Evolutionary conservation across 2,888 invertebrate species (phyloP).

Genomic region (Sinotaia quadrata): DNA sequence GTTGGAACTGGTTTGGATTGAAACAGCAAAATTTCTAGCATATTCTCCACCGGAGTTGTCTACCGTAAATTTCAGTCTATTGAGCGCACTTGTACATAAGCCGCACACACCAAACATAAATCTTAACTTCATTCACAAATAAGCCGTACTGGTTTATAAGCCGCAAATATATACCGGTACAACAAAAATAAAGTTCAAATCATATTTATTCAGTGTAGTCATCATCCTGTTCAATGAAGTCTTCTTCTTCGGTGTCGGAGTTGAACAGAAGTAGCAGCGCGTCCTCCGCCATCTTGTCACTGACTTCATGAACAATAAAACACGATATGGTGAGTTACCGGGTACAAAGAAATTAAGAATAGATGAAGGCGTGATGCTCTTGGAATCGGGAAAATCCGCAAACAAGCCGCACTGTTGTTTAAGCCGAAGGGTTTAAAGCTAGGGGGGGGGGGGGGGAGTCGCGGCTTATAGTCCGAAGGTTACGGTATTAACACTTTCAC

Average conservation of each 20-base stretch:
- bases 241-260: conserved; percentile 7
- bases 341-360: not conserved
- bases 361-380: not conserved
- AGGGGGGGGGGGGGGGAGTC: too few species aligned
- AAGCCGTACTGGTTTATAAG: not conserved
- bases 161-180: not conserved
- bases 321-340: not conserved
- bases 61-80: too few species aligned
- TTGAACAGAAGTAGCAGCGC: conserved; percentile 4
- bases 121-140: not conserved
- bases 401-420: not conserved
- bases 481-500: too few species aligned
- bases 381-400: conserved; percentile 1
- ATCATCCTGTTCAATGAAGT: not conserved
- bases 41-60: too few species aligned
- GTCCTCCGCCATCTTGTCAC: conserved; percentile 9
- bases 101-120: not conserved
- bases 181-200: not conserved
- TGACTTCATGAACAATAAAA: conserved; percentile 1
- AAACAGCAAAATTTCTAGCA: too few species aligned
- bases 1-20: too few species aligned
- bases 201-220: conserved; percentile 10
- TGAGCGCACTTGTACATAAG: not conserved
- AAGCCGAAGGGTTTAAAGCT: not conserved
- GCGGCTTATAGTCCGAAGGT: too few species aligned